Evolutionary conservation across 2,888 invertebrate genomes (phyloP).

Genomic region (Vandiemenella viatica): DNA sequence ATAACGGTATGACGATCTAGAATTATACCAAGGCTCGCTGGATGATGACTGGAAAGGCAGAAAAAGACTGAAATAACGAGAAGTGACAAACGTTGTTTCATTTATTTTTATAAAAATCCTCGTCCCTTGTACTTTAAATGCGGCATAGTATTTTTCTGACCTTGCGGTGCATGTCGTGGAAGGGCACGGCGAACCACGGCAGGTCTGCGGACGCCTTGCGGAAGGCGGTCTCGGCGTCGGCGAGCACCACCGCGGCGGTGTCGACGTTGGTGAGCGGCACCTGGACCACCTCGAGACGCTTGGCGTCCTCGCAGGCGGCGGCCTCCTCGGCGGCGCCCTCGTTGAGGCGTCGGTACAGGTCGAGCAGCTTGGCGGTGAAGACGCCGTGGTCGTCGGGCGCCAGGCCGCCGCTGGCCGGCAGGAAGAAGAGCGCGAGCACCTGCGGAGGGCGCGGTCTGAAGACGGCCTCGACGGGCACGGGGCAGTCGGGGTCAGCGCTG

Average conservation of each 20-base stretch:
- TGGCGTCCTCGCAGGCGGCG: neutral
- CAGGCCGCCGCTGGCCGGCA: neutral
- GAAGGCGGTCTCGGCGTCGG: constrained; percentile 50
- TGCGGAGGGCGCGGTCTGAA: neutral
- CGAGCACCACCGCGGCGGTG: constrained; percentile 42
- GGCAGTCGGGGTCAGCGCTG: neutral
- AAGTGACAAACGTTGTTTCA: too few relatives aligned
- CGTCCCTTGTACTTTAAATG: too few relatives aligned
- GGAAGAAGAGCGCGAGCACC: constrained; percentile 4
- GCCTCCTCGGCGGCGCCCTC: constrained; percentile 19
- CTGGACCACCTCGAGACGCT: constrained; percentile 3
- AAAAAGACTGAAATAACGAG: too few relatives aligned
- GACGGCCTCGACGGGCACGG: neutral
- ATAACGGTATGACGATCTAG: too few relatives aligned
- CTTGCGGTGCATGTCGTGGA: constrained; percentile 54
- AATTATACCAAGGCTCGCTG: too few relatives aligned
- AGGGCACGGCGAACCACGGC: constrained; percentile 56
- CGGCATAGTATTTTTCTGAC: too few relatives aligned
- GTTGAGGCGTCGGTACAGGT: constrained; percentile 31
- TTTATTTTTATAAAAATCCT: too few relatives aligned
- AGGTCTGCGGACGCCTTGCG: constrained; percentile 43
- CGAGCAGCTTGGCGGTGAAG: constrained; percentile 45
- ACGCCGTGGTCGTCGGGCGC: constrained; percentile 47
- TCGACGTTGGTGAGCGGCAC: constrained; percentile 4
- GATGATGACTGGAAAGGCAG: too few relatives aligned